Base-by-base conservation (phyloP, 2,113 vertebrate species). In the Callionymus lyra region DNA sequence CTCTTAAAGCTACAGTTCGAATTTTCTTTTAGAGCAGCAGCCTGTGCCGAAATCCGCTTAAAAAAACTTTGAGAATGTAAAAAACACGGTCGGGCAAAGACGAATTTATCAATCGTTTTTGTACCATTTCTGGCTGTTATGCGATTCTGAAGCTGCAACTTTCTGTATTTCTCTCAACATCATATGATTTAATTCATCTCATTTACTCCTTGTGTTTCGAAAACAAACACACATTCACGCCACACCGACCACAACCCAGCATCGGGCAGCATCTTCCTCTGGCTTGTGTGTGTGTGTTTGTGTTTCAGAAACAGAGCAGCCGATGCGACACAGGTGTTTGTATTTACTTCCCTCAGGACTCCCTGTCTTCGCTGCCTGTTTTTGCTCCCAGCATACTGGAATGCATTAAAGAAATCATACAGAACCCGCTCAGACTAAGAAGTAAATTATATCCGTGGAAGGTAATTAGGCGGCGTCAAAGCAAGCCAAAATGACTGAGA, bases 401-500 rank as follows among this genome's bases (percentile, higher is more conserved):
- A 69, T 57, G 54, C 51, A 53, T 10, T 6, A 72, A 47, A 48
- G 72, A 75, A 81, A 76, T 76, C 81, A 79, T 77, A 48, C 42
- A 33, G 44, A 47, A 53, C 47, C 50, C 48, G 38, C 65, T 58
- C n/a, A 14, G 40, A 39, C 51, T 27, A 45, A 34, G 16, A 36
- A 46, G 14, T 10, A 41, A 57, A 49, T 70, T 51, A 65, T 39
- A 14, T 45, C 51, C 21, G 48, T 11, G 14, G 38, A 50, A 52
- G 51, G 59, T 72, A 76, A 82, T 76, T 35, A 77, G 74, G 74
- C 49, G 12, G 49, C 41, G 65, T 67, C 61, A 72, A 75, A 65
- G 58, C 2, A 57, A 72, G 56, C 46, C n/a, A 39, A 68, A 62
- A 58, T 63, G 12, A 65, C 52, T 12, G 34, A 51, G 49, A 56